These are phyloP conservation scores for Sebastes schlegelii DNA, from an alignment of 2,113 vertebrate species.

Conservation along the genomic window DNA sequence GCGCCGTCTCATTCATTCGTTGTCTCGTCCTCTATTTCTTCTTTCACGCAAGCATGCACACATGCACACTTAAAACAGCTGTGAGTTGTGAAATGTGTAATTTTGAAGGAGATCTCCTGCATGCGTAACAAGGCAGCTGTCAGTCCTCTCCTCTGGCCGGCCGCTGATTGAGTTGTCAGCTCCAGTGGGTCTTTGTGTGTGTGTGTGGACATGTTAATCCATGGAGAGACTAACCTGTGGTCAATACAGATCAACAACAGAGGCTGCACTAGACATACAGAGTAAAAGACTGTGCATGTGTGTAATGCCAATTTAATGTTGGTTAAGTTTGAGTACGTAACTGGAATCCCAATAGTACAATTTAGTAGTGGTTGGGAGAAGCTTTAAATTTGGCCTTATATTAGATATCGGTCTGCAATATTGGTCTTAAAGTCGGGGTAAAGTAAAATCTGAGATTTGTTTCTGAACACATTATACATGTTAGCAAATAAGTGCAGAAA, in stretches of 20 bases:
- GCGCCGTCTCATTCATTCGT: background rate
- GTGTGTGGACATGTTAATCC: slow-evolving; percentile 15
- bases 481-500: too few relatives aligned
- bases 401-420: background rate
- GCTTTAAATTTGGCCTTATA: background rate
- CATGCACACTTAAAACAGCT: slow-evolving; percentile 5
- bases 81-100: slow-evolving; percentile 40
- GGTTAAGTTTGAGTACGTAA: background rate
- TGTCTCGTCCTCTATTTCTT: background rate
- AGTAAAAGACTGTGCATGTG: background rate
- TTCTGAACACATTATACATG: too few relatives aligned
- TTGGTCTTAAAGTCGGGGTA: background rate
- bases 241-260: slow-evolving; percentile 34
- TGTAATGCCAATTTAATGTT: background rate
- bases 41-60: background rate
- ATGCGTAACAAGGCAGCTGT: slow-evolving; percentile 40
- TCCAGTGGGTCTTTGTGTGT: slow-evolving; percentile 29
- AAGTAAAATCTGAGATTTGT: too few relatives aligned
- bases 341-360: background rate
- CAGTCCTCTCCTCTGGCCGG: slow-evolving; percentile 17
- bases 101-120: slow-evolving; percentile 36
- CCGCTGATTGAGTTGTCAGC: slow-evolving; percentile 44
- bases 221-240: slow-evolving; percentile 12
- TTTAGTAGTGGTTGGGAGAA: background rate
- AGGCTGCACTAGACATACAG: background rate